These are phyloP conservation scores for Augochlora pura DNA, from an alignment of 1,140 invertebrate genomes.

Conservation along the genomic window DNA sequence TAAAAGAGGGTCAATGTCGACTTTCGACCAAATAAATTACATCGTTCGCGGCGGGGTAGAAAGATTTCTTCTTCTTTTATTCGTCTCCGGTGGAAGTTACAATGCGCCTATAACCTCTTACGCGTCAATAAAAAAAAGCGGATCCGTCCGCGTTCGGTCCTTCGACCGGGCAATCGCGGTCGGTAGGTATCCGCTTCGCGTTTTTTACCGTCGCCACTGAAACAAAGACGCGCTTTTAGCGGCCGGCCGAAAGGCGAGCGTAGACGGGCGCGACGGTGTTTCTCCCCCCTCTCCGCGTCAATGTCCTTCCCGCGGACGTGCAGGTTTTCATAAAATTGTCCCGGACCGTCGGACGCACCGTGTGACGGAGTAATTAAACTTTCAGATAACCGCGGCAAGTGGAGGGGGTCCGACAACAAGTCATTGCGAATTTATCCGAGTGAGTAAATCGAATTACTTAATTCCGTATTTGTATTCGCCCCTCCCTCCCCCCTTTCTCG, in stretches of 20 bases:
- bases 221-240: not conserved
- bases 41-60: not conserved
- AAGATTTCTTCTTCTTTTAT: not conserved
- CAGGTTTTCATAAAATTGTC: conserved; percentile 16
- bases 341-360: not conserved
- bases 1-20: no score
- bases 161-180: not conserved
- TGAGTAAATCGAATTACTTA: conserved; percentile 59
- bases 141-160: not conserved
- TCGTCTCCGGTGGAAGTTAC: not conserved
- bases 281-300: no score
- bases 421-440: conserved; percentile 71
- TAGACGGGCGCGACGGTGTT: no score
- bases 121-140: not conserved
- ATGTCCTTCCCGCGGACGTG: no score
- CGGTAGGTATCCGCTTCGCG: not conserved
- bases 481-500: no score
- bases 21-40: no score
- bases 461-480: conserved; percentile 41
- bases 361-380: conserved; percentile 49
- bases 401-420: conserved; percentile 32
- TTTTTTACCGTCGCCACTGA: not conserved
- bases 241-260: no score
- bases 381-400: conserved; percentile 51
- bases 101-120: not conserved